Conservation (phyloP, 2,113 vertebrate species). For the Actenoides hombroni region DNA sequence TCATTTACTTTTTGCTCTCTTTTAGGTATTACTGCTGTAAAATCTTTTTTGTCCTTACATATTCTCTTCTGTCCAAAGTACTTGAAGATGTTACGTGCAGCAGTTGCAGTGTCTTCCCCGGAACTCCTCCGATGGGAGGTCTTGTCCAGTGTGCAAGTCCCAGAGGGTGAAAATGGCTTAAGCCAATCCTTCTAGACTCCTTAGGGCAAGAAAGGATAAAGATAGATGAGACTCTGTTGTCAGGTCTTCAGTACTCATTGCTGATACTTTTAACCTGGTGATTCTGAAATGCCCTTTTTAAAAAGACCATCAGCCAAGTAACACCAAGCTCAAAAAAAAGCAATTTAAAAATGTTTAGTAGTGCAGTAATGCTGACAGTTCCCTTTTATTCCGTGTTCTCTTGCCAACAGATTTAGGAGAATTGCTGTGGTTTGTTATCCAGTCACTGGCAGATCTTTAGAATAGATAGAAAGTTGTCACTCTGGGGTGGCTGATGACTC, state of each 20-base stretch:
- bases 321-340: background rate
- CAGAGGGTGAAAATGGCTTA: background rate
- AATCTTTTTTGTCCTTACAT: background rate
- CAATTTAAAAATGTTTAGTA: background rate
- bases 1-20: background rate
- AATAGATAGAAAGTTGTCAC: background rate
- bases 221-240: background rate
- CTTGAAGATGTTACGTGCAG: rapidly evolving
- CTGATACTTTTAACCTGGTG: background rate
- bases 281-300: background rate
- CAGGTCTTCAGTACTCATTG: background rate
- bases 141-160: background rate
- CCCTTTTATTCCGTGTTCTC: background rate
- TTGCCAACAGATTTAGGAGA: background rate
- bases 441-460: background rate
- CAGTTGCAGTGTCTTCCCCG: background rate
- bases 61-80: background rate
- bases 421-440: background rate
- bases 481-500: background rate
- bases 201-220: background rate
- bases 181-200: background rate
- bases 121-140: background rate
- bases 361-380: background rate
- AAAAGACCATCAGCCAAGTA: background rate
- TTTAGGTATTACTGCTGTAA: background rate